Conservation (phyloP, 2,113 vertebrate species). For the Pelecanoides urinatrix region DNA sequence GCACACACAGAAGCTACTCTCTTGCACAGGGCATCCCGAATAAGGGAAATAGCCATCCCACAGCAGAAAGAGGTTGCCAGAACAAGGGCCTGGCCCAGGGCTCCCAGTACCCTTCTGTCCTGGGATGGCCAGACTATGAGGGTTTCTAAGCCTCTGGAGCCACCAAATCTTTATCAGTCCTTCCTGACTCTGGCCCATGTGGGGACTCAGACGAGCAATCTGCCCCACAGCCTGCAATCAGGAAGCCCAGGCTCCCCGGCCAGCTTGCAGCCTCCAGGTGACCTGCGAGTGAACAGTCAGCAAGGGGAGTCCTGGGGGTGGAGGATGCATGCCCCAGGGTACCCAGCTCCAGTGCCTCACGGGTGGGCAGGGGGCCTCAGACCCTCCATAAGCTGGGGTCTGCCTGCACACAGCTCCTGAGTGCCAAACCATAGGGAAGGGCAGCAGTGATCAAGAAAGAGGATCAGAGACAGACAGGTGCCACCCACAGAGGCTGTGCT, state of each 20-base stretch:
- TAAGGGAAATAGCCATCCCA: background rate
- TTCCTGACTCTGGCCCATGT: background rate
- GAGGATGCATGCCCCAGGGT: rapidly evolving
- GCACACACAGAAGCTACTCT: background rate
- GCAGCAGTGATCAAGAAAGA: background rate
- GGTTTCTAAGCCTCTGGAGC: background rate
- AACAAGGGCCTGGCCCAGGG: background rate
- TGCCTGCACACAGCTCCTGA: background rate
- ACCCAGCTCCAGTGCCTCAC: background rate
- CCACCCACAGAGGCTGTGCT: background rate
- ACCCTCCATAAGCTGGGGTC: background rate
- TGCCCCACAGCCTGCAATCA: background rate
- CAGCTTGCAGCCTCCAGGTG: background rate
- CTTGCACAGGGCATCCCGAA: background rate
- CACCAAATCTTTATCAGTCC: background rate
- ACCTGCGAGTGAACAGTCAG: background rate
- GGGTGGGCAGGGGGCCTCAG: rapidly evolving
- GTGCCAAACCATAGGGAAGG: background rate
- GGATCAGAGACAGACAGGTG: rapidly evolving
- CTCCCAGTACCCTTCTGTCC: background rate
- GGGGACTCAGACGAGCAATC: background rate
- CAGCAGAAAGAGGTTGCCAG: background rate
- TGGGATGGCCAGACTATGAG: background rate
- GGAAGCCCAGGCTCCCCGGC: background rate
- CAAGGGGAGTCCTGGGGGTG: background rate